Base-by-base conservation (phyloP, 2,888 invertebrate genomes). In the Synanthedon myopaeformis region DNA sequence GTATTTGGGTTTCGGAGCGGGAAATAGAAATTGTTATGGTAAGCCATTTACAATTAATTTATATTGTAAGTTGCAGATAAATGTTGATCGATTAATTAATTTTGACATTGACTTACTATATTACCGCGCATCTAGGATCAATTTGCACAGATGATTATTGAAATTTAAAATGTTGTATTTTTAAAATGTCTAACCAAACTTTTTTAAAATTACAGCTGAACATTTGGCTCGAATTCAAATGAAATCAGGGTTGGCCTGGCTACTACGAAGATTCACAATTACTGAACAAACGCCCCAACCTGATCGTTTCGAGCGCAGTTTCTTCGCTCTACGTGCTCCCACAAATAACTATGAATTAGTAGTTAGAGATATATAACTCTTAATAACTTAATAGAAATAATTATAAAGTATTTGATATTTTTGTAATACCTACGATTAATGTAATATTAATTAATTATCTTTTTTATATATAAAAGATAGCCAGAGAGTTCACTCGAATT, bases 1-100 rank as follows among this genome's bases (percentile, higher is more conserved):
- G 17, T 88, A 75, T 62, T 60, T 89, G 56, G 84, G 88, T 6
- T 89, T 89, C 66, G 89, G 89, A 11, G 87, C 82, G 62, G 89
- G 89, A 49, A 84, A 86, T 50, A 72, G 89, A 41, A 76, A 77
- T 59, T 89, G 89, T 60, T 74, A 89, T 51, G 89, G 89, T 88
- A 66, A 76, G 76, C 8, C 35, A 35, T 35, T 35, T 35, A 35
- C 8, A 35, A 35, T 35, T 35, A 10, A 10, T 35, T 35, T 35
- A 35, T 35, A 8, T 35, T 35, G 35, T 35, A 10, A 28, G 28
- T 28, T 8, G 1, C 28, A 28, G 8, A 28, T 28, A 8, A 8
- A 28, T 28, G 8, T 28, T 35, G 3, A 35, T n/a, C n/a, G n/a
- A n/a, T n/a, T n/a, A n/a, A n/a, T n/a, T n/a, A n/a, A n/a, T n/a